Percentiles rank a stretch among this genome's conserved stretches.
Evolutionary conservation across 1,140 invertebrate genomes (phyloP).

Genomic region (Potamilus streckersoni): DNA sequence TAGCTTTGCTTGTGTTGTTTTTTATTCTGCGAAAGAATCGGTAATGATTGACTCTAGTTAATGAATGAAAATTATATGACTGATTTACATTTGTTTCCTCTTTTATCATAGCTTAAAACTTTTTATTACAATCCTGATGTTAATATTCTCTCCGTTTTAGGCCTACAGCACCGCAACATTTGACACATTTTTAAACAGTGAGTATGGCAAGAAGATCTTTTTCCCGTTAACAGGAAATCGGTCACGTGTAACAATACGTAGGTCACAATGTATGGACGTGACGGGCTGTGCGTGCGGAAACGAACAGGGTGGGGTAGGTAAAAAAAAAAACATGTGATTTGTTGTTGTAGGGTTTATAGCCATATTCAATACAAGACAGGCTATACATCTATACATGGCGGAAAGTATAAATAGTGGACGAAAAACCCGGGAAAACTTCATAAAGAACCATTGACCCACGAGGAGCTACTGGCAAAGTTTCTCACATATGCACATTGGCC

Average conservation of each 20-base stretch:
- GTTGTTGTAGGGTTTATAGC: too few relatives aligned
- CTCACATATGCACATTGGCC: too few relatives aligned
- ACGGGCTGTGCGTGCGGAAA: constrained; percentile 51
- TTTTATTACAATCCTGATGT: neutral
- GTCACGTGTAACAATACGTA: constrained; percentile 39
- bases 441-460: too few relatives aligned
- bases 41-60: neutral
- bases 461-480: too few relatives aligned
- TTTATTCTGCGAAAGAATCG: neutral
- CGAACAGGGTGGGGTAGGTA: constrained; percentile 40
- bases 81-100: neutral
- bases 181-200: constrained; percentile 32
- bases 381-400: too few relatives aligned
- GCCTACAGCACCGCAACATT: constrained; percentile 42
- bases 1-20: neutral
- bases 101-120: neutral
- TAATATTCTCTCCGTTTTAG: constrained; percentile 17
- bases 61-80: neutral
- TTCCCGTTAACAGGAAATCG: constrained; percentile 21
- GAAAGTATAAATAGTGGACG: too few relatives aligned
- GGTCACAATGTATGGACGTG: constrained; percentile 37
- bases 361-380: too few relatives aligned
- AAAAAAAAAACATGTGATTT: too few relatives aligned
- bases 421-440: too few relatives aligned
- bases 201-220: constrained; percentile 44